Evolutionary conservation across 64 coral and sea anemone genomes (phyloP).

Genomic region (Pocillopora damicornis): DNA sequence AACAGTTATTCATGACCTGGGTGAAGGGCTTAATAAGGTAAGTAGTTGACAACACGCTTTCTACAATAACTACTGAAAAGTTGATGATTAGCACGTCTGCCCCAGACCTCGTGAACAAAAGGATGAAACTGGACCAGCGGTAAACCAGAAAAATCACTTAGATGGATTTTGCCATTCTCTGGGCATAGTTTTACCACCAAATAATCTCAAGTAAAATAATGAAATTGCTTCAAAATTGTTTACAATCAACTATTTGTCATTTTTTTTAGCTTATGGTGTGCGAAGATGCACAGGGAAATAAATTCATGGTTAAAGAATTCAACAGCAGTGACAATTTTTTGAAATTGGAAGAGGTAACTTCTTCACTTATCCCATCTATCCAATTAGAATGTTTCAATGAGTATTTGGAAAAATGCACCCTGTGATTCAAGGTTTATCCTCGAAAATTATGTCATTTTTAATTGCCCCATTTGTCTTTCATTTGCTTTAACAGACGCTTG

Average conservation of each 20-base stretch:
- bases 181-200: no score
- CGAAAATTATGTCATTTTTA: not conserved
- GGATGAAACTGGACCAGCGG: no score
- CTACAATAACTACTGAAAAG: not conserved
- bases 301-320: not conserved
- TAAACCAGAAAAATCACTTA: no score
- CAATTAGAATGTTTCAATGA: no score
- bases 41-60: not conserved
- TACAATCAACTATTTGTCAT: no score
- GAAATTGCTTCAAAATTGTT: no score
- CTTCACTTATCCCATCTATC: not conserved
- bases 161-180: no score
- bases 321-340: not conserved
- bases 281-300: not conserved
- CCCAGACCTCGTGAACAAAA: no score
- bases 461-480: not conserved
- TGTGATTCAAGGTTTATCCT: no score
- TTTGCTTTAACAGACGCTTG: constrained; percentile 21
- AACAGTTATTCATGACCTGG: not conserved
- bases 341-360: constrained; percentile 16
- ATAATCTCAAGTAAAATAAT: no score
- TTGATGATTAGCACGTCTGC: no score
- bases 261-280: constrained; percentile 15
- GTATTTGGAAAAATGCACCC: no score
- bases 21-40: not conserved